Evolutionary conservation across 2,888 invertebrate genomes (phyloP), one percentile per base, ranked within the genome.

Genomic region (Lasioglossum villosulum): DNA sequence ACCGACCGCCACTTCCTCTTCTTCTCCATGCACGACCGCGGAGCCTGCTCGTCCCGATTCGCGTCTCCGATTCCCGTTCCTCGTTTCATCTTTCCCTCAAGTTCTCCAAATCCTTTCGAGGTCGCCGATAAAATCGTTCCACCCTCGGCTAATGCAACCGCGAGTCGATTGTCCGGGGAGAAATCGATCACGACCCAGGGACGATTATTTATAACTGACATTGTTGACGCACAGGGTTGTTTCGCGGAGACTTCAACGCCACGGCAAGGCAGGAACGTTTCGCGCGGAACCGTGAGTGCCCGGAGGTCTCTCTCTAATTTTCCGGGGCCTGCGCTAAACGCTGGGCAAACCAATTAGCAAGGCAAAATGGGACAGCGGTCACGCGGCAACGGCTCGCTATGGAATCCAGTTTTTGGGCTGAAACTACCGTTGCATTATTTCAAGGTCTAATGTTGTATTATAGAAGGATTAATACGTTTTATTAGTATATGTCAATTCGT

Each of bases 171-270:
- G 16, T 6, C 16, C 6, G 2, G 30, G 30, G 12, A 27, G 5
- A 16, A 30, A 19, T 68, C 66, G 66, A 68, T 12, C 19, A 2
- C 23, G 10, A 19, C 0, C 4, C 34, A 8, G 10, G 23, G 1
- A 68, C 66, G 19, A 16, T 6, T 16, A 30, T 19, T 52, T 19
- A 2, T 30, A 30, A 30, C 30, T 4, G 63, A 48, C 34, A 63
- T 80, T 83, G 73, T 74, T 70, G 8, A 59, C 48, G n/a, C n/a
- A 10, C 42, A n/a, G 2, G 30, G n/a, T 34, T 5, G 74, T 42
- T 3, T 19, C 16, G 30, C 74, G 82, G 86, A 39, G 86, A 86
- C 74, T 84, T 84, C 79, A 75, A 86, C 56, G 85, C 86, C 74
- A 52, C 75, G 39, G 34, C 16, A 48, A 27, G 19, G 52, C 37